Evolutionary conservation across 2,113 vertebrate genomes (phyloP), one percentile per base, ranked within the genome.

Genomic region (Rhinogobius similis): DNA sequence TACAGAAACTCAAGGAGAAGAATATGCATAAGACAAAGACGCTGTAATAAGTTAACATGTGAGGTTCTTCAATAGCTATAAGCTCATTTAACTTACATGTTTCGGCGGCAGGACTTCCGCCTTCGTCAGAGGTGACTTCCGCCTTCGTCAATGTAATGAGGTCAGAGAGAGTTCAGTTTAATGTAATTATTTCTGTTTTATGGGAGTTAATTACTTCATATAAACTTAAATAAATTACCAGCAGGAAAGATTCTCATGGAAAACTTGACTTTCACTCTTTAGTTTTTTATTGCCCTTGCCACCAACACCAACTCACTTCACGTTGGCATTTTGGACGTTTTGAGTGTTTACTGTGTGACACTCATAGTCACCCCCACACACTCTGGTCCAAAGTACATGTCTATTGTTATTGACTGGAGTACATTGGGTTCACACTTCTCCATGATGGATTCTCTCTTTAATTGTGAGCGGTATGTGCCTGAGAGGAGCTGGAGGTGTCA

Each of bases 381-480:
- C 46, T 61, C 66, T 68, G 63, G 74, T 65, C 26, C 26, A 68
- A 83, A 80, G 68, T 81, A 65, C 61, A 76, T 64, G 67, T 87
- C 78, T 82, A 84, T 94, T 92, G 88, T 94, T 93, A 96, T 94
- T 95, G 95, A 95, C 93, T 87, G 73, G 87, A 87, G 90, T 90
- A 92, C 88, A 89, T 91, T 86, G 64, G 93, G 89, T 92, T 94
- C 92, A 84, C 92, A 93, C 93, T 93, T 95, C 92, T 93, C 93
- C 92, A 87, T 94, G 92, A 95, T 93, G 90, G 76, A 86, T 87
- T 83, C 50, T 70, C 88, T 81, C 64, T 75, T 89, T 95, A 94
- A 95, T 95, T 94, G 93, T 94, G 77, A 61, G 90, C 87, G 92
- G 91, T 94, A 91, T 92, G 82, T 84, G 91, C 87, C 72, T 77